Base-by-base conservation (phyloP, 2,113 vertebrate genomes). In the Hydropotes inermis region DNA sequence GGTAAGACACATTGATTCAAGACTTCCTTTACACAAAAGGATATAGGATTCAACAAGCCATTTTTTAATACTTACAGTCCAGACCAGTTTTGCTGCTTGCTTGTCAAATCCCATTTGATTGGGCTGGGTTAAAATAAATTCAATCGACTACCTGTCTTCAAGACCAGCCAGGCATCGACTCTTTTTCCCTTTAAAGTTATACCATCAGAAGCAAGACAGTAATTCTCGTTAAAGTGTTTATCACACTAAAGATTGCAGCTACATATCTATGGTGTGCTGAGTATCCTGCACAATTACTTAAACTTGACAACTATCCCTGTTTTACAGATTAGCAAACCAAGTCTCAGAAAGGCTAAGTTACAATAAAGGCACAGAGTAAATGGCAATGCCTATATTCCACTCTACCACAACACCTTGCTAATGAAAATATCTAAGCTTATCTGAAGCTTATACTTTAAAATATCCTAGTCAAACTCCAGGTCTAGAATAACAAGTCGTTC, bases 181-280 rank as follows among this genome's bases (percentile, higher is more conserved):
- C 13, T 76, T 81, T 93, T 78, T 93, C 33, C 33, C 45, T 94
- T 92, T 94, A 87, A 91, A 60, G 25, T 94, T 57, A 96, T 33
- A 84, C 33, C 25, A 67, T 9, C 45, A 47, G 47, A 33, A 91
- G 8, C 61, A 91, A 94, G 64, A 86, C 47, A 94, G 13, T 43
- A 87, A 60, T 79, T 88, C 67, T 88, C 58, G 25, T 27, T 55
- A 84, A 83, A 15, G 58, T 86, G 43, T 33, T 91, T 89, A 95
- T 50, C 50, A 95, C 33, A 87, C 43, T 52, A 81, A 89, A 25
- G 15, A 52, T 9, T 95, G n/a, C 87, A 94, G 91, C 1, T 74
- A 33, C 8, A 7, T 79, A 91, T 15, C 81, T 87, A 81, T 1
- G 6, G 10, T 52, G 45, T 47, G 13, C 27, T 79, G 64, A 85